phyloP scores from a whole-genome alignment of 2,797 vertebrate species.

The Sebastes flavidus region DNA sequence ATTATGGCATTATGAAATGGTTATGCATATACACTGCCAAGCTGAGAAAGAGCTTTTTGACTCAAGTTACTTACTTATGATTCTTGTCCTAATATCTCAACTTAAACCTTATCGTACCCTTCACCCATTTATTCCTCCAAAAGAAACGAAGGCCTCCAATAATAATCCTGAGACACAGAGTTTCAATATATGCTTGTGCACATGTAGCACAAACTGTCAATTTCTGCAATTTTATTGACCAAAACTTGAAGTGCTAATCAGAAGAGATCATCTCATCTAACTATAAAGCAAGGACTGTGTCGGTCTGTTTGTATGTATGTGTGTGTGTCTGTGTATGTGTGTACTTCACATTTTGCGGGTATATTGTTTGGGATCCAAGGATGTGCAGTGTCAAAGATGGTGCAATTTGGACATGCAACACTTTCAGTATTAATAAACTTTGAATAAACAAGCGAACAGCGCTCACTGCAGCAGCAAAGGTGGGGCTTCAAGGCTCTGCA shows the following conservation, averaged over 20 bases:
- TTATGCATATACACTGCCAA: neutral
- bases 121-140: neutral
- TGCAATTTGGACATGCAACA: neutral
- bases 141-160: neutral
- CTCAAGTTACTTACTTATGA: neutral
- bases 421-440: neutral
- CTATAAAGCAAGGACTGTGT: neutral
- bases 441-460: too few species aligned
- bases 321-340: too few species aligned
- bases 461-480: too few species aligned
- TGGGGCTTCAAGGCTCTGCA: too few species aligned
- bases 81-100: neutral
- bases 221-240: neutral
- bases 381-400: neutral
- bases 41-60: neutral
- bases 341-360: neutral
- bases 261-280: neutral
- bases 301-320: neutral
- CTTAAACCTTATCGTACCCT: neutral
- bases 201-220: neutral
- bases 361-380: neutral
- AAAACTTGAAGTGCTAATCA: neutral
- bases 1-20: conserved; percentile 24
- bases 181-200: neutral
- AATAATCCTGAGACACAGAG: neutral